Conservation (phyloP, 2,888 invertebrate genomes). For the Thereva nobilitata region DNA sequence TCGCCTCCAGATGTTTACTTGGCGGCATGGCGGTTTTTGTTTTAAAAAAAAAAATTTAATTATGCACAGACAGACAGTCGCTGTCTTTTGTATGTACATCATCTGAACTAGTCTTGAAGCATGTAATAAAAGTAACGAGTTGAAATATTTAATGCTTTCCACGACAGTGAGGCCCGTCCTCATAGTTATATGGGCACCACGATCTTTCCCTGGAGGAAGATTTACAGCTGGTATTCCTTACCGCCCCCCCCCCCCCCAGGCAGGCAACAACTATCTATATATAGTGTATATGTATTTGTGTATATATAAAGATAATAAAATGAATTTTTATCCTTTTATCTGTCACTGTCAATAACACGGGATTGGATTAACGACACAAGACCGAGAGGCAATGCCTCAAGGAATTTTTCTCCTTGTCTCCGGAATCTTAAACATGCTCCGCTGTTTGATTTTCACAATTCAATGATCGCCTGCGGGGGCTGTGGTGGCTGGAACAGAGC, state of each 20-base stretch:
- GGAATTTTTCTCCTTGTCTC: constrained; percentile 19
- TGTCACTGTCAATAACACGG: constrained; percentile 22
- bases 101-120: background rate
- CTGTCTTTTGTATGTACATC: background rate
- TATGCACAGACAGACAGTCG: constrained; percentile 26
- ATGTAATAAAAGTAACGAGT: constrained; percentile 30
- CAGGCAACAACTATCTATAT: background rate
- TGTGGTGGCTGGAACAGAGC: background rate
- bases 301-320: constrained; percentile 26
- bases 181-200: constrained; percentile 1
- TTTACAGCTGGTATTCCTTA: constrained; percentile 17
- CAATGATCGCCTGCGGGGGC: constrained; percentile 12
- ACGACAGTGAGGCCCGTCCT: constrained; percentile 9
- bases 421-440: constrained; percentile 27
- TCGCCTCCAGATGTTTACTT: background rate
- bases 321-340: constrained; percentile 28
- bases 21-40: background rate
- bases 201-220: constrained; percentile 5
- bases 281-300: no score
- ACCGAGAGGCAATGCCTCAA: constrained; percentile 3
- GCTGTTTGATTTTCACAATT: constrained; percentile 28
- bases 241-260: constrained; percentile 4
- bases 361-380: constrained; percentile 28
- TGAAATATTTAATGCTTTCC: constrained; percentile 12
- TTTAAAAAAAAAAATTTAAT: constrained; percentile 19